Conservation (phyloP, 1,140 invertebrate species). For the Aphelenchoides besseyi region DNA sequence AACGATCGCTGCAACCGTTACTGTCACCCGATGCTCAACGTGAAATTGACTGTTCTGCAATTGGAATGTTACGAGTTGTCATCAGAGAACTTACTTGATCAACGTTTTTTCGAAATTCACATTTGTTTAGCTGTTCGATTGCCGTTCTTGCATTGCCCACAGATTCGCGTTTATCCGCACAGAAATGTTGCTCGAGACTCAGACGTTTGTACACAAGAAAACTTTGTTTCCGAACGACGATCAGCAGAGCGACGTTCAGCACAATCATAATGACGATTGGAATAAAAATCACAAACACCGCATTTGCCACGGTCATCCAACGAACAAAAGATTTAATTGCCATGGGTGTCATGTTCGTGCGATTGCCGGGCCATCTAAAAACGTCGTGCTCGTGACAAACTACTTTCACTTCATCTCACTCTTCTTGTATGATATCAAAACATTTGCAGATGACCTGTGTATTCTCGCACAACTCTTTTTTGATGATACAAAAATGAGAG, state of each 20-base stretch:
- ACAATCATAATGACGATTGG: constrained; percentile 48
- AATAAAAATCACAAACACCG: constrained; percentile 41
- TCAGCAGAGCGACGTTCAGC: constrained; percentile 39
- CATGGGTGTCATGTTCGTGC: constrained; percentile 43
- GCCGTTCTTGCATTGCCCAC: constrained; percentile 10
- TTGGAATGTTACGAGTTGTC: neutral
- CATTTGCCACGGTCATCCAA: constrained; percentile 45
- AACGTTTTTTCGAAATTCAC: constrained; percentile 36
- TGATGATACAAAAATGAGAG: constrained; percentile 47
- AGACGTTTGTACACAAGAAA: constrained; percentile 42
- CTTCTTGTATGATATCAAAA: constrained; percentile 46
- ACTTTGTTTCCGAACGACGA: constrained; percentile 46
- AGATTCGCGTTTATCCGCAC: constrained; percentile 13
- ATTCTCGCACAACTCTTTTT: constrained; percentile 39
- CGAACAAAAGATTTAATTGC: constrained; percentile 45
- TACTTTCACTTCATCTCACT: constrained; percentile 15
- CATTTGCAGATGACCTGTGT: constrained; percentile 46
- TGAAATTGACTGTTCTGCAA: constrained; percentile 37
- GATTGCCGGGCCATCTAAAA: constrained; percentile 51
- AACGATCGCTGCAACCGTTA: constrained; percentile 31
- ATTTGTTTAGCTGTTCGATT: constrained; percentile 12
- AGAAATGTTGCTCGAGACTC: constrained; percentile 22
- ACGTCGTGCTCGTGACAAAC: neutral
- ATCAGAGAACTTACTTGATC: constrained; percentile 42
- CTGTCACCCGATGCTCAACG: constrained; percentile 48